Evolutionary conservation across 64 coral and sea anemone species (phyloP).

Genomic region (Orbicella faveolata): DNA sequence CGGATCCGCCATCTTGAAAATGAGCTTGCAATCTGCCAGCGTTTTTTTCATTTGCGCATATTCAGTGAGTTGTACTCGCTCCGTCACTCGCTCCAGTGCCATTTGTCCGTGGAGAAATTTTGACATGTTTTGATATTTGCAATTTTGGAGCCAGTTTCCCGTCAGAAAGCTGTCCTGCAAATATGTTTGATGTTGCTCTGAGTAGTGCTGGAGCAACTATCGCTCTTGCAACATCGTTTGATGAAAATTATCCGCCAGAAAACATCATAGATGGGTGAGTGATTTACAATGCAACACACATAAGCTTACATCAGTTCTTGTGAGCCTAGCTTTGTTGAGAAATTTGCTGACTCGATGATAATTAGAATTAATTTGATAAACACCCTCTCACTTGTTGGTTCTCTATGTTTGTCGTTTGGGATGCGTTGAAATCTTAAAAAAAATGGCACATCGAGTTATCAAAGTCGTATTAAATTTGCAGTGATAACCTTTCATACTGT

Average conservation of each 20-base stretch:
- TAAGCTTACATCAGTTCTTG: too few species aligned
- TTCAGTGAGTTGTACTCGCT: neutral
- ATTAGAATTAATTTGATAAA: too few species aligned
- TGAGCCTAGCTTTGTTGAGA: too few species aligned
- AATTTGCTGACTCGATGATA: too few species aligned
- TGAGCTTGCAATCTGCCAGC: neutral
- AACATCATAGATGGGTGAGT: constrained; percentile 95
- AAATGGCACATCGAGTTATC: too few species aligned
- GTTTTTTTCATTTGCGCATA: neutral
- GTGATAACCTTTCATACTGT: neutral
- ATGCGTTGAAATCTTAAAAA: too few species aligned
- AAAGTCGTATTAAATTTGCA: too few species aligned
- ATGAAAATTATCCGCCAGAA: constrained; percentile 93
- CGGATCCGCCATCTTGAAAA: neutral
- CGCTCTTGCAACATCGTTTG: constrained; percentile 70
- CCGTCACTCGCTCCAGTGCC: neutral
- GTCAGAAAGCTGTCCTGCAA: neutral
- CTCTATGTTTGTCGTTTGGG: too few species aligned
- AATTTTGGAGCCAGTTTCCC: neutral
- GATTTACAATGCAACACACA: too few species aligned
- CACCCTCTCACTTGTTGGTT: too few species aligned
- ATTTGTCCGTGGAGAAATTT: neutral
- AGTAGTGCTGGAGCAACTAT: constrained; percentile 82
- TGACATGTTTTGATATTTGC: neutral
- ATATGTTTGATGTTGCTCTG: constrained; percentile 92